These are phyloP conservation scores for Tachypleus tridentatus DNA, from an alignment of 1,140 invertebrate genomes.

Conservation along the genomic window DNA sequence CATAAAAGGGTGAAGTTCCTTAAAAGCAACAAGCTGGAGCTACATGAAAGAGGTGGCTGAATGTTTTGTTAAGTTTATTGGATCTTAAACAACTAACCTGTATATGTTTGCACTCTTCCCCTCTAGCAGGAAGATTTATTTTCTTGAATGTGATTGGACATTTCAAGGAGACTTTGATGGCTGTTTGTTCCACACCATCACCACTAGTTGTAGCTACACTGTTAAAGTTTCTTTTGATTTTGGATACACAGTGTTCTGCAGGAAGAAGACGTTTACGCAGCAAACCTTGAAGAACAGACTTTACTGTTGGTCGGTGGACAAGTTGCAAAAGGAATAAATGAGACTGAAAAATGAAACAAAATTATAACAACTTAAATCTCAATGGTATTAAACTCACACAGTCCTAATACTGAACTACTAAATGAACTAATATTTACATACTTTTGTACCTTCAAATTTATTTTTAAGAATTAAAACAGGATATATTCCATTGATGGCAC, in stretches of 20 bases:
- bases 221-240: constrained; percentile 90
- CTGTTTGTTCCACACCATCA: constrained; percentile 78
- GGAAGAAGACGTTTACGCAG: constrained; percentile 75
- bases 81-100: constrained; percentile 37
- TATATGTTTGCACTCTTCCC: constrained; percentile 92
- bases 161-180: constrained; percentile 77
- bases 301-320: constrained; percentile 83
- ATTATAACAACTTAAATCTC: no score
- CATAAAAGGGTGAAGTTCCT: no score
- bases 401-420: no score
- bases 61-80: no score
- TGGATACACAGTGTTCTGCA: constrained; percentile 83
- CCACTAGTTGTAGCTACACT: constrained; percentile 41
- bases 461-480: no score
- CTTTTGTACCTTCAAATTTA: no score
- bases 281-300: constrained; percentile 81
- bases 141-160: constrained; percentile 94
- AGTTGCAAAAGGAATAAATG: constrained; percentile 91
- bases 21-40: no score
- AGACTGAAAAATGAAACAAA: constrained; percentile 52
- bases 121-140: constrained; percentile 81
- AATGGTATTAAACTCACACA: no score
- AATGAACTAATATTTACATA: no score
- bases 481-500: no score
- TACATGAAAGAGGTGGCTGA: no score